Conservation (phyloP, 1,140 invertebrate genomes). For the Linepithema humile region DNA sequence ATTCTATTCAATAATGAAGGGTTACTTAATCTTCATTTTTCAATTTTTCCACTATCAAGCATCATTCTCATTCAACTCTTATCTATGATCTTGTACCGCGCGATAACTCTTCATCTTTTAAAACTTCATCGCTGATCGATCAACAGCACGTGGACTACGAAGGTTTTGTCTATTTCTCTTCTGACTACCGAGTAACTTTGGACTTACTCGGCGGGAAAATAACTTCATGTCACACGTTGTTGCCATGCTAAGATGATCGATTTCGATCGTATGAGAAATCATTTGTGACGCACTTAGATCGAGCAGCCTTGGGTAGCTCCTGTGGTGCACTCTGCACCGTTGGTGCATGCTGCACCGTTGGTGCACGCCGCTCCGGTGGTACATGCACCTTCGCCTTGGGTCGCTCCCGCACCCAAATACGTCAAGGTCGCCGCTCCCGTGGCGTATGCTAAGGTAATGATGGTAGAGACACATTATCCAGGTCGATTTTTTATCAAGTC, state of each 20-base stretch:
- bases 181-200: slow-evolving; percentile 31
- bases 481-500: background rate
- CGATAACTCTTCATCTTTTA: slow-evolving; percentile 9
- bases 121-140: background rate
- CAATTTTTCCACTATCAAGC: background rate
- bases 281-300: slow-evolving; percentile 44
- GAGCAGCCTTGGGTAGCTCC: slow-evolving; percentile 28
- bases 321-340: slow-evolving; percentile 38
- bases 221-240: background rate
- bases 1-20: background rate
- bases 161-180: slow-evolving; percentile 16
- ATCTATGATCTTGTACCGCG: background rate
- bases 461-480: background rate
- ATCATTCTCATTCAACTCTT: background rate
- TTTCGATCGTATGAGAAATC: slow-evolving; percentile 21
- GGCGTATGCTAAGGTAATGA: slow-evolving; percentile 34
- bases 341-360: slow-evolving; percentile 40
- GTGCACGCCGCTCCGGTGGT: slow-evolving; percentile 41
- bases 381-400: slow-evolving; percentile 23
- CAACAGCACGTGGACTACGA: background rate
- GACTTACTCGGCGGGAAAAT: slow-evolving; percentile 45
- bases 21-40: background rate
- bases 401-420: slow-evolving; percentile 14
- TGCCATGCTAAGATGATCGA: background rate
- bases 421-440: slow-evolving; percentile 43